phyloP scores from a whole-genome alignment of 2,113 vertebrate genomes.

The Antigone vipio region DNA sequence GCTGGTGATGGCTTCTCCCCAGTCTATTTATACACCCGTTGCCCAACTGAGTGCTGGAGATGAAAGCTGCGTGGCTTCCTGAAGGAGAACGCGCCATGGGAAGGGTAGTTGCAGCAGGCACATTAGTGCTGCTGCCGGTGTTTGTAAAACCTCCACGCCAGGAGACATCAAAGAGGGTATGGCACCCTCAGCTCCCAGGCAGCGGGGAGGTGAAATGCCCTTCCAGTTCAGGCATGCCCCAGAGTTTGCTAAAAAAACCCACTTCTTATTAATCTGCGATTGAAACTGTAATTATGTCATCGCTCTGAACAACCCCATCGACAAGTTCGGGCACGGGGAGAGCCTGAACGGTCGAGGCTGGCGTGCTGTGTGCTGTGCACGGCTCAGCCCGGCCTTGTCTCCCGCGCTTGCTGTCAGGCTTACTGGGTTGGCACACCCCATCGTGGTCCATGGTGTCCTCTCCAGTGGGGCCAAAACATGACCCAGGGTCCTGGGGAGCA shows the following conservation, averaged over 20 bases:
- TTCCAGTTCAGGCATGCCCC: slow-evolving; percentile 71
- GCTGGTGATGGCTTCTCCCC: neutral
- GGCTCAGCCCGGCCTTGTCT: no score
- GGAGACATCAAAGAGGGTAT: slow-evolving; percentile 62
- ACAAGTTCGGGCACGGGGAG: slow-evolving; percentile 42
- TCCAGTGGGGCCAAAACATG: fast-evolving
- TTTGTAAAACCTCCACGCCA: neutral
- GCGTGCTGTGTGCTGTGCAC: fast-evolving
- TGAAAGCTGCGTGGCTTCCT: neutral
- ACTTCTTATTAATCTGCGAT: slow-evolving; percentile 72
- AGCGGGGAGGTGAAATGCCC: slow-evolving; percentile 46
- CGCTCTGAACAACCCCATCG: neutral
- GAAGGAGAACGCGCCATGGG: neutral
- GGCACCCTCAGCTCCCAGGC: slow-evolving; percentile 54
- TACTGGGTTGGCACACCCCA: fast-evolving
- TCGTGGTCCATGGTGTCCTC: fast-evolving
- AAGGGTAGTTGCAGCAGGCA: neutral
- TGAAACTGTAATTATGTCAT: slow-evolving; percentile 75
- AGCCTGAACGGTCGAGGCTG: neutral
- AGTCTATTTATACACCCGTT: fast-evolving
- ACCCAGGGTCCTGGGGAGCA: fast-evolving
- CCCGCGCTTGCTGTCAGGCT: fast-evolving
- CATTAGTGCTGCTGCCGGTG: neutral
- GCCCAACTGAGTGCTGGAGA: neutral
- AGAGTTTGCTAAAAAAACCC: slow-evolving; percentile 37